Evolutionary conservation across 2,797 vertebrate genomes (phyloP).

Genomic region (Pteropus rufus): DNA sequence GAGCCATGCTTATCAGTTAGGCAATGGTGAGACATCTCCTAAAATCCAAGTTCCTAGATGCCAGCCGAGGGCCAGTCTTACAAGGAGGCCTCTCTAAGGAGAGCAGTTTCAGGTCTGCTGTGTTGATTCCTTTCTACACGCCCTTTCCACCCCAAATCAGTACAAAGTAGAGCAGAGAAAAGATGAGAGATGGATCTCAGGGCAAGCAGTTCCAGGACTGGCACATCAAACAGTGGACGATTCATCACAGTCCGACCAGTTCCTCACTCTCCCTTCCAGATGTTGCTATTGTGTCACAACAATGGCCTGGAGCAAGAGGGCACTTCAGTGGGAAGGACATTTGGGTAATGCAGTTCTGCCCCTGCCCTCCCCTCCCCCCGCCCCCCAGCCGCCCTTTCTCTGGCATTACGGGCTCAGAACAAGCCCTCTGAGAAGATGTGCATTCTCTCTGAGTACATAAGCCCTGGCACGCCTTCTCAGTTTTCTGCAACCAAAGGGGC

Average conservation of each 20-base stretch:
- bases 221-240: not conserved
- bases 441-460: not conserved
- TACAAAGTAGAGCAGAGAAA: not conserved
- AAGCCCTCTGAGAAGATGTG: not conserved
- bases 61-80: not conserved
- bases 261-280: not conserved
- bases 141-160: rapidly evolving
- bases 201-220: not conserved
- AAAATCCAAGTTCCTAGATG: not conserved
- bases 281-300: not conserved
- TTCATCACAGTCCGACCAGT: not conserved
- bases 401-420: not conserved
- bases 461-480: not conserved
- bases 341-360: not conserved
- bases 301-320: not conserved
- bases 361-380: not conserved
- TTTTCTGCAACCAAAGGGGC: not conserved
- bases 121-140: not conserved
- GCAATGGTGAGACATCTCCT: not conserved
- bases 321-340: not conserved
- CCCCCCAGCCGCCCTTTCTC: not conserved
- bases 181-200: not conserved
- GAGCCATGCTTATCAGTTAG: not conserved
- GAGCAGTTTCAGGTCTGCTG: too few relatives aligned
- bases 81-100: not conserved